Percentiles rank a stretch among this genome's conserved stretches.
phyloP scores from a whole-genome alignment of 2,797 vertebrate species.

The Mallotus villosus region DNA sequence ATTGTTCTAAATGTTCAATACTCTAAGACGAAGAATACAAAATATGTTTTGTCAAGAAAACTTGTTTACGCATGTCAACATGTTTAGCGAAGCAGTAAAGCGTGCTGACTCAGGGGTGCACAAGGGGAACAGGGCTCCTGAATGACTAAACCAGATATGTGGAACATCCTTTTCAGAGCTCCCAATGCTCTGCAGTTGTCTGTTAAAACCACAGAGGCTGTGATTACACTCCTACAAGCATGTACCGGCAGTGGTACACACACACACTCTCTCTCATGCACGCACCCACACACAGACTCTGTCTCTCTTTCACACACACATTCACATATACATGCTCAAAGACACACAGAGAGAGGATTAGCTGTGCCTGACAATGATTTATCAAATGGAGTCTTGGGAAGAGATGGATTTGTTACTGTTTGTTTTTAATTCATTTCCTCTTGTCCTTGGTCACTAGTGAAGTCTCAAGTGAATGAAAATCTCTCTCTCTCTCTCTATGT shows the following conservation, averaged over 20 bases:
- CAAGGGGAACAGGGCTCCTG: neutral
- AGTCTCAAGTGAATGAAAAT: neutral
- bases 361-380: slow-evolving; percentile 16
- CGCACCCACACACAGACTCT: neutral
- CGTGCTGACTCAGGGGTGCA: neutral
- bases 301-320: neutral
- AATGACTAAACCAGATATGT: neutral
- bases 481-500: slow-evolving; percentile 9
- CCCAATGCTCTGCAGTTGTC: neutral
- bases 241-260: neutral
- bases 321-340: neutral
- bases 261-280: neutral
- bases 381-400: slow-evolving; percentile 24
- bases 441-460: neutral
- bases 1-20: neutral
- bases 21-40: neutral
- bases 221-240: too few relatives aligned
- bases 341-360: slow-evolving; percentile 9
- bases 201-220: too few relatives aligned
- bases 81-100: slow-evolving; percentile 18
- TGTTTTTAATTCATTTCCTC: slow-evolving; percentile 36
- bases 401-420: slow-evolving; percentile 18
- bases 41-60: neutral
- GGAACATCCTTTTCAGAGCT: neutral
- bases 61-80: neutral